phyloP scores from a whole-genome alignment of 2,797 vertebrate genomes.

The Melanotaenia parkinsoni region DNA sequence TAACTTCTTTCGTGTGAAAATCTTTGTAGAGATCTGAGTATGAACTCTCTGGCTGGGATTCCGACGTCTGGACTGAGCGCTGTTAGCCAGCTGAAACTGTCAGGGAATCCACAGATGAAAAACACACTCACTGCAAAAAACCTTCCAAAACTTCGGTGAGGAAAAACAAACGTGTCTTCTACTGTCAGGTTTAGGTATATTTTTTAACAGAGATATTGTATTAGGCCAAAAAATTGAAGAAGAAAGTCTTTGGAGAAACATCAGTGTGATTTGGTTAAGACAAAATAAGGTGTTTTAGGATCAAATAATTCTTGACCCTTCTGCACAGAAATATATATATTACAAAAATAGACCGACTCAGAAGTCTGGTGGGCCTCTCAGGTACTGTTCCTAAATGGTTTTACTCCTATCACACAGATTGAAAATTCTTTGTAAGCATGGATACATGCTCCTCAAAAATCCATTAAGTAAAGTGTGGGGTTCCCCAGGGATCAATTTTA shows the following conservation, averaged over 20 bases:
- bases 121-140: slow-evolving; percentile 88
- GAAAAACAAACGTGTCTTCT: not conserved
- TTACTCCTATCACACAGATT: too few relatives aligned
- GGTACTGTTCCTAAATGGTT: too few relatives aligned
- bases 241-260: not conserved
- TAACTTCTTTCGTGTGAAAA: slow-evolving; percentile 12
- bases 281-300: not conserved
- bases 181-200: not conserved
- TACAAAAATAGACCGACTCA: too few relatives aligned
- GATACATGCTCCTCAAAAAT: too few relatives aligned
- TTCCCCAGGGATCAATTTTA: too few relatives aligned
- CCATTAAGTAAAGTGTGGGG: too few relatives aligned
- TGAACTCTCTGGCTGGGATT: slow-evolving; percentile 89
- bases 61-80: slow-evolving; percentile 87
- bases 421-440: too few relatives aligned
- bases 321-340: too few relatives aligned
- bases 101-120: slow-evolving; percentile 91
- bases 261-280: not conserved
- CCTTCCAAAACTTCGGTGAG: slow-evolving; percentile 92
- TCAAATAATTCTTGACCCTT: not conserved
- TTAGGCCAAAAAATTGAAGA: too few relatives aligned
- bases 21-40: slow-evolving; percentile 90
- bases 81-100: slow-evolving; percentile 93
- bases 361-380: too few relatives aligned
- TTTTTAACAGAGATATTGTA: too few relatives aligned